A percentile compares a stretch with the other conserved stretches of the same genome.
These are phyloP conservation scores for Sarcophilus harrisii DNA, from an alignment of 2,797 vertebrate genomes.

Conservation along the genomic window DNA sequence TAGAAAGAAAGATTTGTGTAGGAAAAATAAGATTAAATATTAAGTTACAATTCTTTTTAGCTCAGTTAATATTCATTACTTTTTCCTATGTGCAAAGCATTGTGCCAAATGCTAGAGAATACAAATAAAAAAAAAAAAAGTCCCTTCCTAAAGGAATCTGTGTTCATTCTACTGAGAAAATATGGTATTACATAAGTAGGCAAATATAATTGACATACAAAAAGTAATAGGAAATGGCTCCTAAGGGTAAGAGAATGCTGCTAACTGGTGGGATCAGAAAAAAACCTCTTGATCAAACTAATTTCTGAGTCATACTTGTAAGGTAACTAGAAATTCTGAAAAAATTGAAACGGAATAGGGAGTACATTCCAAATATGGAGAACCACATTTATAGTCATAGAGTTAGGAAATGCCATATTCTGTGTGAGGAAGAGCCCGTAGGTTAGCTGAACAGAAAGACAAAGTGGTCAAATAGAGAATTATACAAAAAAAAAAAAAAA, in stretches of 20 bases:
- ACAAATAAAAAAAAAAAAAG: not conserved
- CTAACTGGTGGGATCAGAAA: not conserved
- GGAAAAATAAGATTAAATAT: not conserved
- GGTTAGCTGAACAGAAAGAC: not conserved
- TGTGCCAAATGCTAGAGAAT: not conserved
- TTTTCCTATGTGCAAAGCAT: not conserved
- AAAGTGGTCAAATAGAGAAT: not conserved
- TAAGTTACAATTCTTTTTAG: not conserved
- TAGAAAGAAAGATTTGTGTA: not conserved
- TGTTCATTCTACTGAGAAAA: not conserved
- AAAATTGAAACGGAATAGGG: not conserved
- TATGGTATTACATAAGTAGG: not conserved
- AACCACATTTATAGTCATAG: not conserved
- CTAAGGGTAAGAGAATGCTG: not conserved
- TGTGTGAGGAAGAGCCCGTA: not conserved
- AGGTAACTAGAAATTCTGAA: not conserved
- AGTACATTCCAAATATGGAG: not conserved
- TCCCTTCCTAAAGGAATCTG: not conserved
- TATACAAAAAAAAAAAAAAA: not conserved
- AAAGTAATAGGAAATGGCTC: not conserved
- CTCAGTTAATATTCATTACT: not conserved
- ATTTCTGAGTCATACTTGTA: not conserved
- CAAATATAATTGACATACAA: not conserved
- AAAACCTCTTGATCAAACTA: not conserved
- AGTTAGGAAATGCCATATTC: not conserved